Percentiles rank a stretch among this genome's conserved stretches.
Evolutionary conservation across 1,140 invertebrate species (phyloP).

Genomic region (Atta texana): DNA sequence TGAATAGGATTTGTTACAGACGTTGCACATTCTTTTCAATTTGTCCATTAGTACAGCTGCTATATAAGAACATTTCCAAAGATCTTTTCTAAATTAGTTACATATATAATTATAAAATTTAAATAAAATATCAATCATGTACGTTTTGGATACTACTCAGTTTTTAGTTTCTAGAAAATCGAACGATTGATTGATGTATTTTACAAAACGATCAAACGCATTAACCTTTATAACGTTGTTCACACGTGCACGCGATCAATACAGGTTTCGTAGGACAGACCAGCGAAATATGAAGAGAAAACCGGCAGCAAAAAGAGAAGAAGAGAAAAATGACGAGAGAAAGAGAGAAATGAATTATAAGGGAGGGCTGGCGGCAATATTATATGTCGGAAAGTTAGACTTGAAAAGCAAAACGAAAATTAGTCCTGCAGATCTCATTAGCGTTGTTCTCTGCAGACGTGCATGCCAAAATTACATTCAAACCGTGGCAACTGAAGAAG

Average conservation of each 20-base stretch:
- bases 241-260: slow-evolving; percentile 50
- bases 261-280: background rate
- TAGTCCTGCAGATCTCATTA: slow-evolving; percentile 48
- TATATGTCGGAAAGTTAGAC: slow-evolving; percentile 61
- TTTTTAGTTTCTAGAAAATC: background rate
- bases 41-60: background rate
- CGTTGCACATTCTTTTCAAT: background rate
- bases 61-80: background rate
- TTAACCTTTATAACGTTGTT: slow-evolving; percentile 37
- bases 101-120: background rate
- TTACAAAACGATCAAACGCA: slow-evolving; percentile 36
- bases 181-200: slow-evolving; percentile 48
- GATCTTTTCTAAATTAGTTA: background rate
- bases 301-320: background rate
- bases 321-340: slow-evolving; percentile 10
- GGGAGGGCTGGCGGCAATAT: slow-evolving; percentile 54
- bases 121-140: background rate
- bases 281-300: slow-evolving; percentile 25
- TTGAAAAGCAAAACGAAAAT: slow-evolving; percentile 47
- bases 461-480: slow-evolving; percentile 46
- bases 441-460: slow-evolving; percentile 41
- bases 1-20: slow-evolving; percentile 8
- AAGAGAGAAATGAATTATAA: background rate
- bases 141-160: background rate
- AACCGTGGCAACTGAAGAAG: slow-evolving; percentile 12